These are phyloP conservation scores for Cydia amplana DNA, from an alignment of 1,140 invertebrate species.

Conservation along the genomic window DNA sequence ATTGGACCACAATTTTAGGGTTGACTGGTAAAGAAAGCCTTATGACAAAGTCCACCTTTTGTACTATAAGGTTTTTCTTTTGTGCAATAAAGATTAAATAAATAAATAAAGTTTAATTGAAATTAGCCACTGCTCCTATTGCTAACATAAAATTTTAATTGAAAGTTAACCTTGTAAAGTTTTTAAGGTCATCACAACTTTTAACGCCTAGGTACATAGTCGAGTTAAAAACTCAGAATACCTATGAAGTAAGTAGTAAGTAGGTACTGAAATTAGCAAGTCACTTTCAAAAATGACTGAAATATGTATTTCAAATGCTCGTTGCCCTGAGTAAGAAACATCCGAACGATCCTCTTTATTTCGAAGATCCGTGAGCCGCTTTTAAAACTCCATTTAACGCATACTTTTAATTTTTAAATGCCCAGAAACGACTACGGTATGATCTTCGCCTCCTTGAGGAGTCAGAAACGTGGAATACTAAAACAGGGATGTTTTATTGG, in stretches of 20 bases:
- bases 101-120: not conserved
- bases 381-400: conserved; percentile 19
- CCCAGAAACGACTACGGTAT: not conserved
- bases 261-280: not conserved
- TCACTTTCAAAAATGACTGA: not conserved
- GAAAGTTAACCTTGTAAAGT: not conserved
- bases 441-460: not conserved
- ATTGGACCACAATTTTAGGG: too few relatives aligned
- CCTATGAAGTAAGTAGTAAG: not conserved
- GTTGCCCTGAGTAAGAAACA: not conserved
- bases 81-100: too few relatives aligned
- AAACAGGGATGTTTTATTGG: conserved; percentile 27
- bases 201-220: not conserved
- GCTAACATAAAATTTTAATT: not conserved
- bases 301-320: not conserved
- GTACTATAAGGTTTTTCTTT: too few relatives aligned
- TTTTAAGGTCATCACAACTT: not conserved
- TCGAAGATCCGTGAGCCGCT: conserved; percentile 8
- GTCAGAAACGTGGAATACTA: not conserved
- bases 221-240: not conserved
- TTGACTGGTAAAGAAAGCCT: too few relatives aligned
- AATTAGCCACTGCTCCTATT: not conserved
- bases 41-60: too few relatives aligned
- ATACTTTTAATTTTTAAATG: conserved; percentile 19
- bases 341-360: not conserved